phyloP scores from a whole-genome alignment of 2,113 vertebrate genomes.

The Syngnathus typhle region DNA sequence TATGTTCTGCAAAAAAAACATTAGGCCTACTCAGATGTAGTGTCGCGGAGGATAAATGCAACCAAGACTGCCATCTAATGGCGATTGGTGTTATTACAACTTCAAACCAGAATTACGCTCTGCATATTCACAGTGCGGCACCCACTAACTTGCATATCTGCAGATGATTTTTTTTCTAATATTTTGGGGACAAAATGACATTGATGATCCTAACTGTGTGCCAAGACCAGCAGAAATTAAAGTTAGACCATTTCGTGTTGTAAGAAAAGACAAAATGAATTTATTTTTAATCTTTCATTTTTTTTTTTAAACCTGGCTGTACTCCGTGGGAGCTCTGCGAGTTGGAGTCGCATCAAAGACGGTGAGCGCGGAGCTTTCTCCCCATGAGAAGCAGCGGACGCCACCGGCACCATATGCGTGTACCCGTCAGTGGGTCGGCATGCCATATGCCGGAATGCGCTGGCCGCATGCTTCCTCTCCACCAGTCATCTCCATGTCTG shows the following conservation, averaged over 20 bases:
- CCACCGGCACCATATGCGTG: constrained; percentile 69
- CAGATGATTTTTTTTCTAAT: too few species aligned
- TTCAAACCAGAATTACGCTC: too few species aligned
- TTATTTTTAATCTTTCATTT: neutral
- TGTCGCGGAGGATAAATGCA: too few species aligned
- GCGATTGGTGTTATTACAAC: too few species aligned
- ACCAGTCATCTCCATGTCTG: constrained; percentile 54
- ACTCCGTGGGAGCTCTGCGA: constrained; percentile 51
- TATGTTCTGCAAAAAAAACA: too few species aligned
- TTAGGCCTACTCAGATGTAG: too few species aligned
- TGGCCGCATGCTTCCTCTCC: constrained; percentile 64
- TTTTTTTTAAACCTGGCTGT: constrained; percentile 14
- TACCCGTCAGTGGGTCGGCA: constrained; percentile 67
- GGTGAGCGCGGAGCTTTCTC: constrained; percentile 47
- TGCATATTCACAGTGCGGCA: too few species aligned
- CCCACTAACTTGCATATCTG: too few species aligned
- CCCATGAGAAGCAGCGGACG: constrained; percentile 56
- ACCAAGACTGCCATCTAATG: too few species aligned
- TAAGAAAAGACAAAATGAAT: constrained; percentile 22
- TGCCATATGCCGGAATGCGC: constrained; percentile 72
- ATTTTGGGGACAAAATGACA: too few species aligned
- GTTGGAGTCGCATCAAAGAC: constrained; percentile 64
- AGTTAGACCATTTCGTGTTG: neutral
- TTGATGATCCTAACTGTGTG: too few species aligned
- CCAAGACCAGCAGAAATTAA: too few species aligned